A percentile compares a stretch with the other conserved stretches of the same genome.
Conservation (phyloP, 2,113 vertebrate species). For the Castor canadensis region DNA sequence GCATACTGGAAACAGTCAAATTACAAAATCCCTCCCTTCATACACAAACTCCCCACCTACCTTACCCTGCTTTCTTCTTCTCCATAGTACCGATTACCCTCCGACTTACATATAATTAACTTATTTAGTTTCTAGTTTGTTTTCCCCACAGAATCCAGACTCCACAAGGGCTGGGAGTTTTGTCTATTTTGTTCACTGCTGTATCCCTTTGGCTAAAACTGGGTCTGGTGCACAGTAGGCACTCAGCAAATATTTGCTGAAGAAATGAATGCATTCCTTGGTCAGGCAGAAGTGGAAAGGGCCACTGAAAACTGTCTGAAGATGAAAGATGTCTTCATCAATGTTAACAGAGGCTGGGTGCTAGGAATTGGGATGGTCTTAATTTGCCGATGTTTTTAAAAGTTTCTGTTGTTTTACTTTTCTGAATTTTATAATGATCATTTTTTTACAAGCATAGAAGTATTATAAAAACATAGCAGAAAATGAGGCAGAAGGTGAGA, state of each 20-base stretch:
- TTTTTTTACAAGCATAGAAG: neutral
- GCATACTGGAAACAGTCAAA: neutral
- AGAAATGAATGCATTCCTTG: neutral
- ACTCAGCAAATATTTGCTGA: neutral
- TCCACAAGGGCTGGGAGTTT: neutral
- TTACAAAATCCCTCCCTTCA: neutral
- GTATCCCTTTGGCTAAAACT: neutral
- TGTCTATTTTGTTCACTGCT: neutral
- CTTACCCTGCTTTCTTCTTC: neutral
- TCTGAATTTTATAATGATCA: neutral
- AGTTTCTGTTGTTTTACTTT: neutral
- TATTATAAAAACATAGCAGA: neutral
- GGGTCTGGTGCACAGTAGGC: neutral
- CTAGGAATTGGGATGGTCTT: neutral
- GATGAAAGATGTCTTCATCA: neutral
- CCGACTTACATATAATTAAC: neutral
- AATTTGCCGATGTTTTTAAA: too few species aligned
- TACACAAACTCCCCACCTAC: neutral
- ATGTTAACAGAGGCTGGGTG: neutral
- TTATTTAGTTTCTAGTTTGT: neutral
- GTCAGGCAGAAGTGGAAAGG: neutral
- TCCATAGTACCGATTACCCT: neutral
- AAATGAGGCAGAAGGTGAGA: neutral
- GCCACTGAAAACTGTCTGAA: too few species aligned
- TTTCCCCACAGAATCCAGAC: neutral